Evolutionary conservation across 2,797 vertebrate species (phyloP).

Genomic region (Percopsis omiscomaycus): DNA sequence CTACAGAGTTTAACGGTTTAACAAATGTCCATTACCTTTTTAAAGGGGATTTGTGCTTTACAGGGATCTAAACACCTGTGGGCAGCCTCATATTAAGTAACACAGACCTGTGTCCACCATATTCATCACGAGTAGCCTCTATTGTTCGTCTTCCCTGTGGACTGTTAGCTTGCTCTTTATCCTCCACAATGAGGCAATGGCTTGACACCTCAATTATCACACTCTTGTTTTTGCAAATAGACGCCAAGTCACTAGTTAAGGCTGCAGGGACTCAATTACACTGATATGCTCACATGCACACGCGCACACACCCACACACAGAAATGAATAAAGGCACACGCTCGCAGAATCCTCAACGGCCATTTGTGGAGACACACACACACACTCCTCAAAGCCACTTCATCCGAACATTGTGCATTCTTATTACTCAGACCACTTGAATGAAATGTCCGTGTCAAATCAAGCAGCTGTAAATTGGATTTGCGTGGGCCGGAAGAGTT

Average conservation of each 20-base stretch:
- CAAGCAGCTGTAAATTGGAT: conserved; percentile 18
- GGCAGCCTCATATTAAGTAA: conserved; percentile 31
- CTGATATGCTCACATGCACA: conserved; percentile 34
- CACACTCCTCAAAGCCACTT: conserved; percentile 1
- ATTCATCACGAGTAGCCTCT: conserved; percentile 46
- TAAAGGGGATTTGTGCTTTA: too few relatives aligned
- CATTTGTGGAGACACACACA: conserved; percentile 5
- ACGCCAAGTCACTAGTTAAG: conserved; percentile 37
- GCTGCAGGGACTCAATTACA: conserved; percentile 51
- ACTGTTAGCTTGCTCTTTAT: conserved; percentile 58
- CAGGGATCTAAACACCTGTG: background rate
- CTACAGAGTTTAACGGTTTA: too few relatives aligned
- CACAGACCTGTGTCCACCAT: conserved; percentile 39
- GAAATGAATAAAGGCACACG: conserved; percentile 26
- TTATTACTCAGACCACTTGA: conserved; percentile 16
- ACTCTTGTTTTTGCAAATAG: conserved; percentile 53
- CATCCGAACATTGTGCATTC: conserved; percentile 1
- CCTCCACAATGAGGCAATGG: conserved; percentile 57
- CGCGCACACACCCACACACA: conserved; percentile 31
- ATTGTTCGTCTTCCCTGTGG: conserved; percentile 51
- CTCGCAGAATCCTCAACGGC: conserved; percentile 2
- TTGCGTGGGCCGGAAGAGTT: conserved; percentile 4
- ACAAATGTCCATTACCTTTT: too few relatives aligned
- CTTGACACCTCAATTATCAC: conserved; percentile 65
- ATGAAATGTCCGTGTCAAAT: conserved; percentile 25